A percentile compares a stretch with the other conserved stretches of the same genome.
Evolutionary conservation across 2,888 invertebrate species (phyloP).

Genomic region (Rhagonycha lutea): DNA sequence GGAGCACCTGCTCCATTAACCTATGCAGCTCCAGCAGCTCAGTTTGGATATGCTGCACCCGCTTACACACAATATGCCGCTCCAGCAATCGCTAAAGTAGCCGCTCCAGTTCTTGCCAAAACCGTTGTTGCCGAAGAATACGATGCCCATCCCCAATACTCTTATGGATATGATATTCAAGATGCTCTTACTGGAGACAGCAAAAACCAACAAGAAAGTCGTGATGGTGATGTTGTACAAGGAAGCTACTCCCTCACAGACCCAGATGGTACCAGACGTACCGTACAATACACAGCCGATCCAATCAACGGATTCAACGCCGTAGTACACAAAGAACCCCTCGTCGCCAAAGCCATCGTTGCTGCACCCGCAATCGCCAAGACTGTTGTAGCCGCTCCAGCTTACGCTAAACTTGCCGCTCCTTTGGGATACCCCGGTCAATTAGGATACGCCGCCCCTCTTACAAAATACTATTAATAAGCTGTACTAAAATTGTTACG

Average conservation of each 20-base stretch:
- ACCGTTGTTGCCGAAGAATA: slow-evolving; percentile 48
- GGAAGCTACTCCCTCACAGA: slow-evolving; percentile 59
- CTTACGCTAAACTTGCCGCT: slow-evolving; percentile 26
- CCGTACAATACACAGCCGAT: slow-evolving; percentile 61
- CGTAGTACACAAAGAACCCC: slow-evolving; percentile 64
- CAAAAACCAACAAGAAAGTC: slow-evolving; percentile 58
- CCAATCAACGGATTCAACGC: slow-evolving; percentile 66
- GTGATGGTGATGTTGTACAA: slow-evolving; percentile 58
- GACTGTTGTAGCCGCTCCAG: slow-evolving; percentile 22
- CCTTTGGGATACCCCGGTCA: slow-evolving; percentile 29
- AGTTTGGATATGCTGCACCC: slow-evolving; percentile 19
- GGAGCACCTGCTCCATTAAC: slow-evolving; percentile 30
- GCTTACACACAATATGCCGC: slow-evolving; percentile 30
- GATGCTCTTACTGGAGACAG: slow-evolving; percentile 58
- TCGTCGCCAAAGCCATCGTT: slow-evolving; percentile 42
- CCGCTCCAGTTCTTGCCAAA: slow-evolving; percentile 28
- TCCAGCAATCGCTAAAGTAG: slow-evolving; percentile 20
- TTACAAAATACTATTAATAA: not conserved
- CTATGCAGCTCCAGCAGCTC: slow-evolving; percentile 27
- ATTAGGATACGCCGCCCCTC: slow-evolving; percentile 31
- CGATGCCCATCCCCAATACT: slow-evolving; percentile 59
- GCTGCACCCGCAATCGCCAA: slow-evolving; percentile 9
- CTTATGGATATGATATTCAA: slow-evolving; percentile 59
- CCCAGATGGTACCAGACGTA: slow-evolving; percentile 57
- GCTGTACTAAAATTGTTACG: not conserved